Percentiles rank a stretch among this genome's conserved stretches.
Evolutionary conservation across 2,113 vertebrate genomes (phyloP).

Genomic region (Pogonocichla stellata): DNA sequence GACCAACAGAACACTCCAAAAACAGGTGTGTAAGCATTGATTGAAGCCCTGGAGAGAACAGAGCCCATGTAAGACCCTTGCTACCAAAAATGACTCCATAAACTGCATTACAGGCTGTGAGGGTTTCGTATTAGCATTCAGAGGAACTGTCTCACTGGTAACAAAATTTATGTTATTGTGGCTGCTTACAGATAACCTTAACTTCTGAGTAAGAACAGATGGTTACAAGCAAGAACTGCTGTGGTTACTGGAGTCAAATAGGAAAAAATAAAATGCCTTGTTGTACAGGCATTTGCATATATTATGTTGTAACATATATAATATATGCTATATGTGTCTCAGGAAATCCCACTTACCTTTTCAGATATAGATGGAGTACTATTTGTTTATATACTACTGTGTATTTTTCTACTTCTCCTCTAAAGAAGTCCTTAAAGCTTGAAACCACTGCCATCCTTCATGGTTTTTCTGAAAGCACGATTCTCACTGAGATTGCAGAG

Average conservation of each 20-base stretch:
- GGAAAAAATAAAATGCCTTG: not conserved
- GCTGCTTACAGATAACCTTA: not conserved
- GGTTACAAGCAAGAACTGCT: not conserved
- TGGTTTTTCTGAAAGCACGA: fast-evolving
- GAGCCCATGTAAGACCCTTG: not conserved
- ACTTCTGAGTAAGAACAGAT: not conserved
- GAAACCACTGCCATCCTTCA: not conserved
- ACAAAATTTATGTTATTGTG: not conserved
- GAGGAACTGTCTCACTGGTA: not conserved
- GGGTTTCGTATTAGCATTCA: not conserved
- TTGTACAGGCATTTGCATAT: too few relatives aligned
- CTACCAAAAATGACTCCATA: not conserved
- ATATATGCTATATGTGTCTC: not conserved
- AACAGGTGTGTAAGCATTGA: not conserved
- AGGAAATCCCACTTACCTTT: not conserved
- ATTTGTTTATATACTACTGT: not conserved
- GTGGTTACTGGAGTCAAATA: not conserved
- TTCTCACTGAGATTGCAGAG: not conserved
- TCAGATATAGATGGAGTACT: not conserved
- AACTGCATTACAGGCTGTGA: not conserved
- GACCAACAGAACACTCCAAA: not conserved
- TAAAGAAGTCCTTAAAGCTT: not conserved
- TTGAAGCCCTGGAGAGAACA: not conserved
- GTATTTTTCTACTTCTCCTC: not conserved
- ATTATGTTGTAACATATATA: not conserved